A percentile compares a stretch with the other conserved stretches of the same genome.
These are phyloP conservation scores for Sinohyriopsis cumingii DNA, from an alignment of 2,888 invertebrate genomes.

Conservation along the genomic window DNA sequence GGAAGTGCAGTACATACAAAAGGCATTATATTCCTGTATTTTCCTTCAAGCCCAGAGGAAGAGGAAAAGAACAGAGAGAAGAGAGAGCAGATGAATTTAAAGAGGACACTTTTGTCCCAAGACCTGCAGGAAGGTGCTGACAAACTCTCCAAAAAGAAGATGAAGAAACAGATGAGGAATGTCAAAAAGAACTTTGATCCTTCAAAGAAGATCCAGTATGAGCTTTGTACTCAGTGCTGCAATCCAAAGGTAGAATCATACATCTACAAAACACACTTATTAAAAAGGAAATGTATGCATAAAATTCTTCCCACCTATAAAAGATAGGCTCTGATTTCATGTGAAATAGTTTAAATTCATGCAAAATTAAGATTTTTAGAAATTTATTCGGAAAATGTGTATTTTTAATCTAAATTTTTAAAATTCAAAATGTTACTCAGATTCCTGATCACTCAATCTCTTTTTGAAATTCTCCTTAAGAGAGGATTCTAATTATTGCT, in stretches of 20 bases:
- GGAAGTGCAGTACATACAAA: not conserved
- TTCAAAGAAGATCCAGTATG: conserved; percentile 49
- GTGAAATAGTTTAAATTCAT: too few species aligned
- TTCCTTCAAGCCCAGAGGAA: conserved; percentile 41
- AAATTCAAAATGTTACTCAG: too few species aligned
- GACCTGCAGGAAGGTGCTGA: conserved; percentile 41
- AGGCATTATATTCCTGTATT: conserved; percentile 14
- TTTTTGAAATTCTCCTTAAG: too few species aligned
- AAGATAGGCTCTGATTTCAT: too few species aligned
- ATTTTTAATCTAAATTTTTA: too few species aligned
- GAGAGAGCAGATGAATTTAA: conserved; percentile 69
- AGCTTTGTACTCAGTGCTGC: conserved; percentile 56
- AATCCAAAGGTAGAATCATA: conserved; percentile 54
- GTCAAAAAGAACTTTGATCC: conserved; percentile 75
- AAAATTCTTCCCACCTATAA: too few species aligned
- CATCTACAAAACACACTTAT: too few species aligned
- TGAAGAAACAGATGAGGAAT: conserved; percentile 86
- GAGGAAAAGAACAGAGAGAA: conserved; percentile 80
- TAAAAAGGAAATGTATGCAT: too few species aligned
- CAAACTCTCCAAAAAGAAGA: conserved; percentile 82
- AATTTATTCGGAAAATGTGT: too few species aligned
- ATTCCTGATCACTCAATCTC: too few species aligned
- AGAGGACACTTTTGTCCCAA: conserved; percentile 52
- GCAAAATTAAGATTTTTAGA: too few species aligned
- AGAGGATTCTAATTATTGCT: too few species aligned